Percentiles rank a stretch among this genome's conserved stretches.
These are phyloP conservation scores for Caprella mutica DNA, from an alignment of 2,888 invertebrate genomes.

Conservation along the genomic window DNA sequence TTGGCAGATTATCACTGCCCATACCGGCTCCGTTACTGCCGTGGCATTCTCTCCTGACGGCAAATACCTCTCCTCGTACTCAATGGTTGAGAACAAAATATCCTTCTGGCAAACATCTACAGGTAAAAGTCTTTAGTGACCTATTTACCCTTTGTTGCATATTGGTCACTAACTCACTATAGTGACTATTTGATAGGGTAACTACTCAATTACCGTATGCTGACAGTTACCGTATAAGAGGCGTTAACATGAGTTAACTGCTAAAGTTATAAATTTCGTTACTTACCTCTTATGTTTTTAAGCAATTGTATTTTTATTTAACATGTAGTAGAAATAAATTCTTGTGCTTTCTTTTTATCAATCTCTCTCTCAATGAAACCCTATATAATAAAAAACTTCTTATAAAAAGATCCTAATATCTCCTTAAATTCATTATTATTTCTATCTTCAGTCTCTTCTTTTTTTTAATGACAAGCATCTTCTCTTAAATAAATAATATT, in stretches of 20 bases:
- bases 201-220: too few species aligned
- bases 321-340: too few species aligned
- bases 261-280: too few species aligned
- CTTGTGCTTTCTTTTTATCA: too few species aligned
- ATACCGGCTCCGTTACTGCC: slow-evolving; percentile 78
- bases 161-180: too few species aligned
- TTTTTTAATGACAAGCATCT: not conserved
- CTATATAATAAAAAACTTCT: not conserved
- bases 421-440: not conserved
- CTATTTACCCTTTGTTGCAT: too few species aligned
- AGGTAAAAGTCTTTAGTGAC: not conserved
- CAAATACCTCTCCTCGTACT: slow-evolving; percentile 90
- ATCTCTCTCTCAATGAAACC: too few species aligned
- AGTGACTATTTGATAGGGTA: too few species aligned
- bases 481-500: not conserved
- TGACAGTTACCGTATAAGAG: too few species aligned
- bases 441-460: not conserved
- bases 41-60: slow-evolving; percentile 95
- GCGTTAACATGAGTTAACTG: too few species aligned
- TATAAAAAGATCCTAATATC: not conserved
- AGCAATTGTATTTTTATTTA: too few species aligned
- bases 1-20: slow-evolving; percentile 55
- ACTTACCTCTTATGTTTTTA: too few species aligned
- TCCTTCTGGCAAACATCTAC: slow-evolving; percentile 93
- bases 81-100: slow-evolving; percentile 81